phyloP scores from a whole-genome alignment of 2,888 invertebrate genomes.

The Drepana falcataria region DNA sequence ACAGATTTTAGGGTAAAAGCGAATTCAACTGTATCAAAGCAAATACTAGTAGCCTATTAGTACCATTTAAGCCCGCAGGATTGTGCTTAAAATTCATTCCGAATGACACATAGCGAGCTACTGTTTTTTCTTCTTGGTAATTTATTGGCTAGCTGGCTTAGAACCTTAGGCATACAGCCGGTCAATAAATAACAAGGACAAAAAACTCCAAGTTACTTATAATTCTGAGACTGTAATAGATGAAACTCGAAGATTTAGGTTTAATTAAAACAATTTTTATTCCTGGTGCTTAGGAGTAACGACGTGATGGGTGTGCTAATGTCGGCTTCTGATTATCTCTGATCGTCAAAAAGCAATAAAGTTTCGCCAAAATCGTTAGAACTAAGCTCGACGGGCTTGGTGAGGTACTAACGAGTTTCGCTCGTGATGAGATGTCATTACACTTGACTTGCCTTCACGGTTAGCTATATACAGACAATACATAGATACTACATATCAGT shows the following conservation, averaged over 20 bases:
- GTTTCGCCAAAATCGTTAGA: conserved; percentile 28
- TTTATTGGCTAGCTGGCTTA: background rate
- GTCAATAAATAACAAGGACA: background rate
- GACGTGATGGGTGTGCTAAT: conserved; percentile 24
- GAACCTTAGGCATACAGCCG: background rate
- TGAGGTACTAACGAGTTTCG: conserved; percentile 30
- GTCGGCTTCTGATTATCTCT: conserved; percentile 21
- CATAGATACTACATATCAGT: too few species aligned
- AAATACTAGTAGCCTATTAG: too few species aligned
- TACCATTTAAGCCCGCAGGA: too few species aligned
- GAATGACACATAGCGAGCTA: background rate
- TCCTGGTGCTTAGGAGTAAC: conserved; percentile 9
- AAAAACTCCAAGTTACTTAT: background rate
- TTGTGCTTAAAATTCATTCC: background rate
- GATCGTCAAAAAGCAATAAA: conserved; percentile 35
- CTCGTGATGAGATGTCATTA: conserved; percentile 13
- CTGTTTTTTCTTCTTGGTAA: background rate
- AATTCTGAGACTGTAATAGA: background rate
- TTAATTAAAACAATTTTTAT: conserved; percentile 30
- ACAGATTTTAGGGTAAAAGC: too few species aligned
- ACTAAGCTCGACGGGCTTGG: conserved; percentile 16
- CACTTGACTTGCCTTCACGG: too few species aligned
- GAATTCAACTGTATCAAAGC: too few species aligned
- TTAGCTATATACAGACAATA: too few species aligned
- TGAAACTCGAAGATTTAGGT: conserved; percentile 10